Evolutionary conservation across 1,140 invertebrate genomes (phyloP).

Genomic region (Lutraria rhynchaena): DNA sequence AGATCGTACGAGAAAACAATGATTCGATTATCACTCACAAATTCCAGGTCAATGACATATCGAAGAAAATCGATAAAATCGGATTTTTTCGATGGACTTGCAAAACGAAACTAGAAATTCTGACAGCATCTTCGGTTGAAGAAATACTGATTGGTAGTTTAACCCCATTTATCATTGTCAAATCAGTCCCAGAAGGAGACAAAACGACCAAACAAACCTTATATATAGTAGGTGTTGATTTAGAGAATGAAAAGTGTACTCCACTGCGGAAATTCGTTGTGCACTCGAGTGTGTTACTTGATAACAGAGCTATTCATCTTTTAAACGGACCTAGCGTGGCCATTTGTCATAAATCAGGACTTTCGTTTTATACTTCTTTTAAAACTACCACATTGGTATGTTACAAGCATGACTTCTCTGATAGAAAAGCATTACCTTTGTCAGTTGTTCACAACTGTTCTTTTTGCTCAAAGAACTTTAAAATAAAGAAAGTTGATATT

Average conservation of each 20-base stretch:
- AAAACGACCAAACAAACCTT: background rate
- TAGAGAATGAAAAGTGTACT: background rate
- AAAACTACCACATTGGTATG: too few species aligned
- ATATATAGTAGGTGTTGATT: slow-evolving; percentile 2
- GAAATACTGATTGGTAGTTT: background rate
- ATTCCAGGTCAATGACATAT: background rate
- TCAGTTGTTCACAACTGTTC: too few species aligned
- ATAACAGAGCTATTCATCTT: background rate
- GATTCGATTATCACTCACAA: background rate
- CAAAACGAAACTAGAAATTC: slow-evolving; percentile 33
- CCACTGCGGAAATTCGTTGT: background rate
- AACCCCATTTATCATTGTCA: background rate
- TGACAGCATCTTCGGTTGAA: background rate
- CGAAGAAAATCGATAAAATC: background rate
- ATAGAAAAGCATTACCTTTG: too few species aligned
- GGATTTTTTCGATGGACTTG: background rate
- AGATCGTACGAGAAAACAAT: background rate
- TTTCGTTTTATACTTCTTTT: background rate
- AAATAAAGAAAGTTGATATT: too few species aligned
- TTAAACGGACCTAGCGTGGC: slow-evolving; percentile 1
- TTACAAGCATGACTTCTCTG: too few species aligned
- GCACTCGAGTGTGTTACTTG: too few species aligned
- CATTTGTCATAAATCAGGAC: background rate
- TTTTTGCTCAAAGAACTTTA: too few species aligned
- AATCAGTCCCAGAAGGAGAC: background rate